Conservation (phyloP, 2,113 vertebrate genomes). For the Trematomus loennbergii region DNA sequence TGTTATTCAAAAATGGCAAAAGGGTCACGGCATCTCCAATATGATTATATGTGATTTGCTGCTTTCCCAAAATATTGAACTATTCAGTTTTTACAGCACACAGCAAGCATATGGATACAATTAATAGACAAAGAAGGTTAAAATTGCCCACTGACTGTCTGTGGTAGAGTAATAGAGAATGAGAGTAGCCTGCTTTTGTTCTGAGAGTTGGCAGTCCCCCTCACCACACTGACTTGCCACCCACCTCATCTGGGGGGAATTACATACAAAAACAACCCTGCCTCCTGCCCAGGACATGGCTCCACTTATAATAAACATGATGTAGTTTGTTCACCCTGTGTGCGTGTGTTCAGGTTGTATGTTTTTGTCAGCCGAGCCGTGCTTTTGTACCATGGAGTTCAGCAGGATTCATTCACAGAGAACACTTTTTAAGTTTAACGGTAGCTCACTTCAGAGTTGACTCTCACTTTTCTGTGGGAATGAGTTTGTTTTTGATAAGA, state of each 20-base stretch:
- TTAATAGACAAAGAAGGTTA: neutral
- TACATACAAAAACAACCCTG: slow-evolving; percentile 69
- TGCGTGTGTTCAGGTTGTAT: slow-evolving; percentile 53
- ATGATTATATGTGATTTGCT: neutral
- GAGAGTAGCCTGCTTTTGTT: neutral
- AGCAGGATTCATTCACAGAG: slow-evolving; percentile 21
- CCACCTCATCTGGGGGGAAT: slow-evolving; percentile 78
- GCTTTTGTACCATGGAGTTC: slow-evolving; percentile 8
- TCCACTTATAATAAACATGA: slow-evolving; percentile 72
- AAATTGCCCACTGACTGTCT: slow-evolving; percentile 12
- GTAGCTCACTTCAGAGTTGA: slow-evolving; percentile 8
- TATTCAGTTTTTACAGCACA: neutral
- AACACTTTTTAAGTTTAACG: neutral
- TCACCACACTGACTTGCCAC: slow-evolving; percentile 51
- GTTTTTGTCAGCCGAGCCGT: slow-evolving; percentile 40
- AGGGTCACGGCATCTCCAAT: no score
- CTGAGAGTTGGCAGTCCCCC: slow-evolving; percentile 16
- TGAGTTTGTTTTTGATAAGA: slow-evolving; percentile 20
- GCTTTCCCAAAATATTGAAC: neutral
- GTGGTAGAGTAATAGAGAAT: slow-evolving; percentile 15
- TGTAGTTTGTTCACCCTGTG: slow-evolving; percentile 23
- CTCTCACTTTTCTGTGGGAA: neutral
- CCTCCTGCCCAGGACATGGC: slow-evolving; percentile 48
- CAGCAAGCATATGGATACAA: neutral
- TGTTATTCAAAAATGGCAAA: no score